Percentiles rank a stretch among this genome's conserved stretches.
phyloP scores from a whole-genome alignment of 2,888 invertebrate species.

The Apotomis turbidana region DNA sequence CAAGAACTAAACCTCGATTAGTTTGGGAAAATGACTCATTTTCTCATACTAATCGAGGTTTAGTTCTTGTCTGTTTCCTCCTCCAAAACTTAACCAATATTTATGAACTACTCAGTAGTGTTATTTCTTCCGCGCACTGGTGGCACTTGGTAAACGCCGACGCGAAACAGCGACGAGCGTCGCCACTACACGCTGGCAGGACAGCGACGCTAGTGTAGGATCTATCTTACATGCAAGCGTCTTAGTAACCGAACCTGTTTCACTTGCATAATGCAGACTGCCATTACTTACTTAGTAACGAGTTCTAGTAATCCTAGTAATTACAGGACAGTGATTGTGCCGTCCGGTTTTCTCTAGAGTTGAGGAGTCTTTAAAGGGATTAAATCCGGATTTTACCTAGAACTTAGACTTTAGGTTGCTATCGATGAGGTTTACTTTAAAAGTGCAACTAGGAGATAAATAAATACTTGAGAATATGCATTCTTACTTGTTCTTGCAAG shows the following conservation, averaged over 20 bases:
- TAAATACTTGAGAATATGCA: neutral
- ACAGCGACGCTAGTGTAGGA: too few species aligned
- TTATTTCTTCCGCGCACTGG: too few species aligned
- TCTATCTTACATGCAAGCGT: neutral
- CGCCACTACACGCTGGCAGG: too few species aligned
- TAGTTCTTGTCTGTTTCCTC: too few species aligned
- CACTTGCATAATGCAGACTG: constrained; percentile 23
- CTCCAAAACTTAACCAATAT: too few species aligned
- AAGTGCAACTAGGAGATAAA: neutral
- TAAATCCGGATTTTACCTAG: neutral
- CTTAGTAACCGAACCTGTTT: constrained; percentile 9
- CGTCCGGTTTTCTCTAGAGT: constrained; percentile 14
- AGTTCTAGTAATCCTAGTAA: constrained; percentile 19
- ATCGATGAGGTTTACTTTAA: neutral
- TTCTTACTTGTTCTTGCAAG: neutral
- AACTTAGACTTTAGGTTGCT: neutral
- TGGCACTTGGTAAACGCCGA: too few species aligned
- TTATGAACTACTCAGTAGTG: too few species aligned
- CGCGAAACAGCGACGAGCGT: too few species aligned
- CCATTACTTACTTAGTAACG: constrained; percentile 16
- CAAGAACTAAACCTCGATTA: too few species aligned
- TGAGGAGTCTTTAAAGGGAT: neutral
- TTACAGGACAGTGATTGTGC: constrained; percentile 12
- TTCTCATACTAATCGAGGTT: too few species aligned
- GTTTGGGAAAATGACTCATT: too few species aligned